Evolutionary conservation across 2,888 invertebrate genomes (phyloP).

Genomic region (Torymus auratus): DNA sequence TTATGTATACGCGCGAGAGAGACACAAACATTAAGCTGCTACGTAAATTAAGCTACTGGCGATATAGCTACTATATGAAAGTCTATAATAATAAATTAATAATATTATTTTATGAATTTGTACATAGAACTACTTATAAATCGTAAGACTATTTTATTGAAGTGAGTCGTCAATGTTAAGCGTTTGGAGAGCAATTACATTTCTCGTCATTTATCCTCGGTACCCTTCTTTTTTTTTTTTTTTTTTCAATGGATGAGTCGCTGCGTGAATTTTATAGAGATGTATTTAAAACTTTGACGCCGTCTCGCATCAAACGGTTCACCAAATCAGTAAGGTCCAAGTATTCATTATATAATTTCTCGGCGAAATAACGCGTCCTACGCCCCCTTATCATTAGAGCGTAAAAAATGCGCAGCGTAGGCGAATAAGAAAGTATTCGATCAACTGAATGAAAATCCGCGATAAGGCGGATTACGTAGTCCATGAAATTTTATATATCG

Average conservation of each 20-base stretch:
- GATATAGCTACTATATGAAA: conserved; percentile 52
- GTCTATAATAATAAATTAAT: conserved; percentile 67
- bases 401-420: conserved; percentile 11
- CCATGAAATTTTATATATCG: conserved; percentile 38
- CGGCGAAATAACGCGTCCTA: conserved; percentile 25
- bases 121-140: conserved; percentile 70
- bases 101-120: conserved; percentile 74
- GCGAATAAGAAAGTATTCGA: conserved; percentile 1
- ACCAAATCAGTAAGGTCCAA: conserved; percentile 45
- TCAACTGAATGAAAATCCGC: conserved; percentile 11
- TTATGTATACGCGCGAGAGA: conserved; percentile 22
- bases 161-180: conserved; percentile 66
- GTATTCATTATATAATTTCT: conserved; percentile 31
- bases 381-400: conserved; percentile 22
- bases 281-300: conserved; percentile 28
- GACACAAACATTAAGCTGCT: conserved; percentile 5
- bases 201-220: not conserved
- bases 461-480: conserved; percentile 11
- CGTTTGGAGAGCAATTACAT: conserved; percentile 25
- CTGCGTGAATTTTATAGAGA: conserved; percentile 35
- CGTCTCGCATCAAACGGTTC: conserved; percentile 24
- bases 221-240: conserved; percentile 10
- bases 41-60: conserved; percentile 48
- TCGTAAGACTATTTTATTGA: conserved; percentile 69
- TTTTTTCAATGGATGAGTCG: conserved; percentile 48